Percentiles rank a stretch among this genome's conserved stretches.
These are phyloP conservation scores for Capreolus pygargus DNA, from an alignment of 2,113 vertebrate species.

Conservation along the genomic window DNA sequence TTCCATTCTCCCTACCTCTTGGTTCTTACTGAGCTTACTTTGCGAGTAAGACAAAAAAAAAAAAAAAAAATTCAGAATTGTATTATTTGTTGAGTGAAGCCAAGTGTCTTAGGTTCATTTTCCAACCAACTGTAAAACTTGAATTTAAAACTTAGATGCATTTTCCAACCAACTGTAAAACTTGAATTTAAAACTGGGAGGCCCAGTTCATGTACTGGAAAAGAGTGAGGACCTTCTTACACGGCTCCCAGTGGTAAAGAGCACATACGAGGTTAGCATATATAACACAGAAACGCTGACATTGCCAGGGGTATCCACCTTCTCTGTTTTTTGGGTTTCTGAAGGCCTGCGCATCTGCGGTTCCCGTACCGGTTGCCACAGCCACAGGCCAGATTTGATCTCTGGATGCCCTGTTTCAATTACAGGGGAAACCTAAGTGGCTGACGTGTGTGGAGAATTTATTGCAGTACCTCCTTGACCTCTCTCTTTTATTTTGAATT, in stretches of 20 bases:
- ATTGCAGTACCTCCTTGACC: not conserved
- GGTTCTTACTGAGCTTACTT: not conserved
- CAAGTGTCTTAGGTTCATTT: not conserved
- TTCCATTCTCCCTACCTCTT: not conserved
- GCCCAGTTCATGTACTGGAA: not conserved
- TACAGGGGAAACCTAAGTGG: not conserved
- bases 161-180: constrained; percentile 4
- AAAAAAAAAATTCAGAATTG: not conserved
- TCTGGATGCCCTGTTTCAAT: not conserved
- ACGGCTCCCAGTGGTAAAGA: not conserved
- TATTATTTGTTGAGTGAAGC: not conserved
- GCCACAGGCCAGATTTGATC: not conserved
- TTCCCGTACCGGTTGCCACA: not conserved
- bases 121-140: not conserved
- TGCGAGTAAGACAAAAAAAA: not conserved
- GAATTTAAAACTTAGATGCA: not conserved
- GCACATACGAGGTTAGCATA: not conserved
- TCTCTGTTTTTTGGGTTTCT: not conserved
- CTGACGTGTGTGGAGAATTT: not conserved
- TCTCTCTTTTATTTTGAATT: constrained; percentile 5
- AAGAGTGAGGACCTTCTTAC: not conserved
- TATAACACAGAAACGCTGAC: not conserved
- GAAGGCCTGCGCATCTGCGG: not conserved
- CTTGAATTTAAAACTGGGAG: not conserved
- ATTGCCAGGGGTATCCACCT: not conserved